Percentiles rank a stretch among this genome's conserved stretches.
Evolutionary conservation across 2,888 invertebrate genomes (phyloP).

Genomic region (Epinotia bilunana): DNA sequence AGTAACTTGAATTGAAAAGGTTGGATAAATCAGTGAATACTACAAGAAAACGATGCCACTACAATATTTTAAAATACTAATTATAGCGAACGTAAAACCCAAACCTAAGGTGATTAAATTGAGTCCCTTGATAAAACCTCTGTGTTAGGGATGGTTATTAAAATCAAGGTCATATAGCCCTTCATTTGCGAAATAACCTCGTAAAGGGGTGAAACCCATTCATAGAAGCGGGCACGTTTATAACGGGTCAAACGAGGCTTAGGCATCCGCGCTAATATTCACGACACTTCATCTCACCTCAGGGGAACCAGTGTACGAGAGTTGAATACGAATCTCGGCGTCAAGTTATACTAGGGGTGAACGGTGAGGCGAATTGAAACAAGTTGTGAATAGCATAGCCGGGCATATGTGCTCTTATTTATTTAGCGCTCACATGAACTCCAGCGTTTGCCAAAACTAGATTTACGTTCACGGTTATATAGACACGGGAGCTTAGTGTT

Average conservation of each 20-base stretch:
- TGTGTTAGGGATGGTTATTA: constrained; percentile 29
- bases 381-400: constrained; percentile 3
- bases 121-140: constrained; percentile 31
- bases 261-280: not conserved
- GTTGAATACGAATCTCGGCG: not conserved
- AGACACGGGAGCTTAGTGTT: constrained; percentile 24
- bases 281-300: not conserved
- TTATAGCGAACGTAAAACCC: constrained; percentile 16
- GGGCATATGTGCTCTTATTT: constrained; percentile 21
- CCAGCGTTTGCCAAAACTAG: constrained; percentile 31
- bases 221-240: constrained; percentile 25
- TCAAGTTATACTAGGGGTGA: not conserved
- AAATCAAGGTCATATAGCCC: constrained; percentile 40
- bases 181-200: constrained; percentile 38
- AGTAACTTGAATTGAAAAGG: not conserved
- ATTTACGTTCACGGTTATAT: constrained; percentile 28
- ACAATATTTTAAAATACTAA: constrained; percentile 2
- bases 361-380: not conserved
- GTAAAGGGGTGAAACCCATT: constrained; percentile 31
- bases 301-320: not conserved
- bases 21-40: not conserved
- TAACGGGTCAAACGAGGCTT: constrained; percentile 36
- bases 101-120: constrained; percentile 17
- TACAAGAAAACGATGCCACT: not conserved
- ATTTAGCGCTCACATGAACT: constrained; percentile 32